phyloP scores from a whole-genome alignment of 1,140 invertebrate species.

The Drosophila sp. region DNA sequence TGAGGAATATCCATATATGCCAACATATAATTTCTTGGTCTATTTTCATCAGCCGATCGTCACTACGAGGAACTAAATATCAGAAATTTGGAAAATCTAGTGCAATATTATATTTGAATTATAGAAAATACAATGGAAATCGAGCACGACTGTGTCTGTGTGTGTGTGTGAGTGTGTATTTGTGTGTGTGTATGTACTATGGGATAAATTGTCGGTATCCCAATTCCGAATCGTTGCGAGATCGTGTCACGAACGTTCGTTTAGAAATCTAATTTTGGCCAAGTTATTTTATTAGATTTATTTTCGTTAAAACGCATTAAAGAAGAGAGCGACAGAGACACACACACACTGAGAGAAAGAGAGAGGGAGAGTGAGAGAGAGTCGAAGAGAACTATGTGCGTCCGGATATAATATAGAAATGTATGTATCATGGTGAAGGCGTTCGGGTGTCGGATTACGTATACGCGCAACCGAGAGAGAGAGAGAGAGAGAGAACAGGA shows the following conservation, averaged over 20 bases:
- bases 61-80: constrained; percentile 16
- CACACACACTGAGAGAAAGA: constrained; percentile 20
- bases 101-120: constrained; percentile 41
- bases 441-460: constrained; percentile 81
- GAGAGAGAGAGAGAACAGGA: background rate
- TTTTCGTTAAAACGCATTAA: constrained; percentile 64
- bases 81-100: constrained; percentile 18
- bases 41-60: constrained; percentile 17
- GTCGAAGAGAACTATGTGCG: constrained; percentile 9
- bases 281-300: constrained; percentile 74
- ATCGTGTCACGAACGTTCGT: constrained; percentile 40
- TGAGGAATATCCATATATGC: constrained; percentile 40
- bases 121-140: constrained; percentile 29
- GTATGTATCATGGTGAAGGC: constrained; percentile 44
- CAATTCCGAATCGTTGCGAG: constrained; percentile 25
- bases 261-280: constrained; percentile 74
- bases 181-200: constrained; percentile 14
- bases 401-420: constrained; percentile 21
- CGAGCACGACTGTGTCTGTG: constrained; percentile 22
- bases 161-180: constrained; percentile 2
- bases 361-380: constrained; percentile 15
- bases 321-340: constrained; percentile 4
- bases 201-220: constrained; percentile 32
- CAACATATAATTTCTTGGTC: too few species aligned
- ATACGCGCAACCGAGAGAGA: constrained; percentile 38